Base-by-base conservation (phyloP, 2,888 invertebrate genomes). In the Chrysotoxum bicinctum region DNA sequence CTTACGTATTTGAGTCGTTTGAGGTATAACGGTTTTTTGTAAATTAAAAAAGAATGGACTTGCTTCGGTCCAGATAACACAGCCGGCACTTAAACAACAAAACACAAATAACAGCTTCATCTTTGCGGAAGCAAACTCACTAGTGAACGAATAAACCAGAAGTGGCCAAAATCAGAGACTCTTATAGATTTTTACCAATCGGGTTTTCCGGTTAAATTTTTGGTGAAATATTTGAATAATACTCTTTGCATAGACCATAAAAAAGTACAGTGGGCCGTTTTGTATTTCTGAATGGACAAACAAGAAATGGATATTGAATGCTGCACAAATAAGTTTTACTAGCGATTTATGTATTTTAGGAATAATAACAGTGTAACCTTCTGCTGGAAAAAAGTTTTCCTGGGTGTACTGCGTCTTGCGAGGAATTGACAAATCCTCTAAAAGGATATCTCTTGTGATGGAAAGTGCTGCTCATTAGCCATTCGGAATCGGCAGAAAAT, bases 101-200 rank as follows among this genome's bases (percentile, higher is more conserved):
- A 80, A 75, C 23, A 80, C 32, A n/a, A 84, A 60, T 37, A 75
- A 54, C 8, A 75, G 66, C 75, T 84, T 84, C 56, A 68, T 66
- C 70, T 62, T 84, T 60, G 43, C 68, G 72, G 75, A 84, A 76
- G 68, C 79, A 58, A 75, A 76, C 52, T 66, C 50, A 48, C 79
- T 76, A 72, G 32, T 12, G 60, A 84, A 75, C 75, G 75, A 80
- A 84, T 84, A 84, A 84, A 84, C 84, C 72, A 52, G 84, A 80
- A 76, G 70, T 76, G 75, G 16, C 40, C 30, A 66, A 16, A 80
- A 68, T 66, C 79, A 26, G 32, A 40, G 40, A 80, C 37, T 80
- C 80, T 68, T 84, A 84, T 80, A 84, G 84, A 80, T 80, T 84
- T 84, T 70, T 66, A 43, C 45, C 40, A 30, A 56, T 43, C 43